A percentile compares a stretch with the other conserved stretches of the same genome.
phyloP scores from a whole-genome alignment of 2,797 vertebrate genomes.

The Tapera naevia region DNA sequence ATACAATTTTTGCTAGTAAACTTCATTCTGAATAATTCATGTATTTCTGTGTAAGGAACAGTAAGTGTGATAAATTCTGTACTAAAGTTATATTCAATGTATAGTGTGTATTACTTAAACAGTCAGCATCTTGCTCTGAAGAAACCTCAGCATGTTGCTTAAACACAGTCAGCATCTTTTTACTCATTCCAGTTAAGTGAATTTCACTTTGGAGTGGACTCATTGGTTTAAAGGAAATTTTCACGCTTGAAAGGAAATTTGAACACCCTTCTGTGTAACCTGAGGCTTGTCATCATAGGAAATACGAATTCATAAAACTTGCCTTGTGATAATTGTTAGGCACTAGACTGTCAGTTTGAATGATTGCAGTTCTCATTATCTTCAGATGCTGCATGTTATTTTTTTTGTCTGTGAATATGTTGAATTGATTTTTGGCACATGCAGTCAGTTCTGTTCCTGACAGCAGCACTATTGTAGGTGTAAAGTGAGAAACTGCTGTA shows the following conservation, averaged over 20 bases:
- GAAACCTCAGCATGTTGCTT: neutral
- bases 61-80: neutral
- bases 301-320: constrained; percentile 59
- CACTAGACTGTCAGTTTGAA: constrained; percentile 68
- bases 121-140: constrained; percentile 12
- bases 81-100: neutral
- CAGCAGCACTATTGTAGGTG: constrained; percentile 57
- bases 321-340: constrained; percentile 64
- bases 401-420: constrained; percentile 70
- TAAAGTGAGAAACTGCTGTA: constrained; percentile 59
- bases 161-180: constrained; percentile 13
- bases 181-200: neutral
- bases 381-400: constrained; percentile 53
- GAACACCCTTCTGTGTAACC: constrained; percentile 53
- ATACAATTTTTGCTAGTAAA: neutral
- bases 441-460: constrained; percentile 53
- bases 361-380: constrained; percentile 71
- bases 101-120: neutral
- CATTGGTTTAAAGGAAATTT: constrained; percentile 23
- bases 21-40: neutral
- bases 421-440: constrained; percentile 67
- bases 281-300: constrained; percentile 44
- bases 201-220: constrained; percentile 29
- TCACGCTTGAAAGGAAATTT: constrained; percentile 23
- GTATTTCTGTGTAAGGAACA: neutral